phyloP scores from a whole-genome alignment of 2,113 vertebrate species.

The Neotoma lepida region DNA sequence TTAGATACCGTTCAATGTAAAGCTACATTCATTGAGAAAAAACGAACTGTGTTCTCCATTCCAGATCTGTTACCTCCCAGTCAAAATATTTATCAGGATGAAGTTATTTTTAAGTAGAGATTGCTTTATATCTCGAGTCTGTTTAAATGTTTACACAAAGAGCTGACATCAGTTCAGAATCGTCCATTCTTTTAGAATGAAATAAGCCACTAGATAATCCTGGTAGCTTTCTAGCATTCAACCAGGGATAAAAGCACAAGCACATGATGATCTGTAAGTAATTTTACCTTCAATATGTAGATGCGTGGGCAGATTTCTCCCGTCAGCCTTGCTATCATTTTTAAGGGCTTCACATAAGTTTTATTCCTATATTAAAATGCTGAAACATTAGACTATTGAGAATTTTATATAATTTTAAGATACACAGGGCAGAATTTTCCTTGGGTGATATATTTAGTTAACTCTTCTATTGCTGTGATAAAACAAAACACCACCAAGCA shows the following conservation, averaged over 20 bases:
- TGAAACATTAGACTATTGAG: background rate
- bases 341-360: background rate
- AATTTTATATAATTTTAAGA: conserved; percentile 31
- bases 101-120: conserved; percentile 24
- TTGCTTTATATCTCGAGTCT: conserved; percentile 31
- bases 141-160: background rate
- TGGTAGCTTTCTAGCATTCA: background rate
- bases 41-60: background rate
- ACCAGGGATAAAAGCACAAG: background rate
- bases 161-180: background rate
- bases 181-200: background rate
- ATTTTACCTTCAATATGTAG: conserved; percentile 1
- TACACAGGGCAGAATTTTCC: background rate
- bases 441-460: background rate
- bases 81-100: conserved; percentile 22
- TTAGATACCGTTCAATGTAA: background rate
- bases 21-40: background rate
- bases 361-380: background rate
- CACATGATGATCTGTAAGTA: background rate
- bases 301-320: background rate
- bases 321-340: background rate
- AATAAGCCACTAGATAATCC: background rate
- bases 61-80: background rate
- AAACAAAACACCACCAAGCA: background rate
- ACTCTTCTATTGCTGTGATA: background rate